A percentile compares a stretch with the other conserved stretches of the same genome.
Evolutionary conservation across 30 jellyfish, hydroid and myxozoan genomes (phyloP).

Genomic region (Catostylus mosaicus): DNA sequence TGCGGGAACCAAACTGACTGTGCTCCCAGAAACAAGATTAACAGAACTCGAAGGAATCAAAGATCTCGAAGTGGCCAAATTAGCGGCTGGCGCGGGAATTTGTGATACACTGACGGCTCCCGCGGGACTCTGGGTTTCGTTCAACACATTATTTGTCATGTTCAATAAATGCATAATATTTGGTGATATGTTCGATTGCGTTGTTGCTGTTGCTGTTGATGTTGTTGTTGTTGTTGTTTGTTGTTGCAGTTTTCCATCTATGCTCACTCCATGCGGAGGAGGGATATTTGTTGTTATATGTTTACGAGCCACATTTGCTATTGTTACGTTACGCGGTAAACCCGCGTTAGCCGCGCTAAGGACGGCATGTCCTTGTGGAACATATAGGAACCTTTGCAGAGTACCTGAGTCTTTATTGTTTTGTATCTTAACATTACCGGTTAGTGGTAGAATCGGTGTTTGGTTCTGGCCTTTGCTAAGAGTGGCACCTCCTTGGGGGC

Average conservation of each 20-base stretch:
- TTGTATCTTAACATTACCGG: slow-evolving; percentile 25
- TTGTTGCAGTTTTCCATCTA: not conserved
- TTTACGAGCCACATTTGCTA: slow-evolving; percentile 5
- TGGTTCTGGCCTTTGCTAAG: slow-evolving; percentile 8
- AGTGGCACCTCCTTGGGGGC: not conserved
- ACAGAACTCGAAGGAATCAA: not conserved
- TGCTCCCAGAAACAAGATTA: not conserved
- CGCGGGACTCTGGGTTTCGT: slow-evolving; percentile 41
- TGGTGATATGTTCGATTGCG: slow-evolving; percentile 18
- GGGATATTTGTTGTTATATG: not conserved
- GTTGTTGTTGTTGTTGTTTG: not conserved
- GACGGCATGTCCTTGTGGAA: slow-evolving; percentile 28
- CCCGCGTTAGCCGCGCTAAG: slow-evolving; percentile 7
- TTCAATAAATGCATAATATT: slow-evolving; percentile 57
- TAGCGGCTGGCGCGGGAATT: not conserved
- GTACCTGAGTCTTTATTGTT: slow-evolving; percentile 2
- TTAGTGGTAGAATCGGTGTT: slow-evolving; percentile 32
- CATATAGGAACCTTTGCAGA: slow-evolving; percentile 46
- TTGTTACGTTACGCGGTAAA: not conserved
- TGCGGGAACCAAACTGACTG: not conserved
- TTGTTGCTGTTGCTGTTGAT: not conserved
- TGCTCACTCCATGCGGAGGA: not conserved
- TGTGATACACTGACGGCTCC: slow-evolving; percentile 7
- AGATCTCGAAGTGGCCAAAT: not conserved
- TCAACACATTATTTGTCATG: slow-evolving; percentile 48